Evolutionary conservation across 1,140 invertebrate species (phyloP).

Genomic region (Lordiphosa clarofinis): DNA sequence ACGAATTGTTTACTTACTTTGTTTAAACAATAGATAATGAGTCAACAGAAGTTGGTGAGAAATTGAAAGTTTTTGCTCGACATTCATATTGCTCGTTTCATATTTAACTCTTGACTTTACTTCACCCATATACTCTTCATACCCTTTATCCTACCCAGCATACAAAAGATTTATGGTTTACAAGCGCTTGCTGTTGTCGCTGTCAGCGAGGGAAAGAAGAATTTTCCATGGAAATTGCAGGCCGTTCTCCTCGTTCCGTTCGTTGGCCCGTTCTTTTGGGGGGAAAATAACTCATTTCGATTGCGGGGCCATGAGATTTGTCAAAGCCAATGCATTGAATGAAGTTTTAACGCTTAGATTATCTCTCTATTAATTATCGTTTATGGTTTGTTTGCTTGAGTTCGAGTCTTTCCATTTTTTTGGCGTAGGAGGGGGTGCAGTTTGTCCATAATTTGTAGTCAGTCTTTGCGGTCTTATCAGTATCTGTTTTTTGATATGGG

Average conservation of each 20-base stretch:
- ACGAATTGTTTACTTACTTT: too few species aligned
- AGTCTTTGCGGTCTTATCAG: slow-evolving; percentile 44
- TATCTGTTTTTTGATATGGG: slow-evolving; percentile 14
- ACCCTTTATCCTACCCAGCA: slow-evolving; percentile 15
- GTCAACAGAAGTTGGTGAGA: too few species aligned
- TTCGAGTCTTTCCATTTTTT: slow-evolving; percentile 14
- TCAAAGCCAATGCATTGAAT: slow-evolving; percentile 43
- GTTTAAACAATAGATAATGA: not conserved
- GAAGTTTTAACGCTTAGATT: slow-evolving; percentile 57
- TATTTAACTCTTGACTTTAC: too few species aligned
- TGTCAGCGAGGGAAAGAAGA: slow-evolving; percentile 29
- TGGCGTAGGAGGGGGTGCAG: slow-evolving; percentile 26
- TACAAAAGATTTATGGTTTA: slow-evolving; percentile 66
- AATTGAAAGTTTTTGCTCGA: too few species aligned
- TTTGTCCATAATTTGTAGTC: slow-evolving; percentile 29
- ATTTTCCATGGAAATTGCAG: slow-evolving; percentile 70
- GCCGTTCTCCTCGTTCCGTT: slow-evolving; percentile 17
- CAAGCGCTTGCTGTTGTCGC: slow-evolving; percentile 41
- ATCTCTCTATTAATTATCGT: slow-evolving; percentile 77
- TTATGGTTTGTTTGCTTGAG: slow-evolving; percentile 68
- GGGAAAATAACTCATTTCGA: slow-evolving; percentile 76
- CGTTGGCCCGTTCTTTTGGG: slow-evolving; percentile 42
- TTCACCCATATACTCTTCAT: slow-evolving; percentile 1
- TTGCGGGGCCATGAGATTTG: slow-evolving; percentile 48
- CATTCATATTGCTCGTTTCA: too few species aligned